Conservation (phyloP, 2,113 vertebrate genomes). For the Apteryx owenii region DNA sequence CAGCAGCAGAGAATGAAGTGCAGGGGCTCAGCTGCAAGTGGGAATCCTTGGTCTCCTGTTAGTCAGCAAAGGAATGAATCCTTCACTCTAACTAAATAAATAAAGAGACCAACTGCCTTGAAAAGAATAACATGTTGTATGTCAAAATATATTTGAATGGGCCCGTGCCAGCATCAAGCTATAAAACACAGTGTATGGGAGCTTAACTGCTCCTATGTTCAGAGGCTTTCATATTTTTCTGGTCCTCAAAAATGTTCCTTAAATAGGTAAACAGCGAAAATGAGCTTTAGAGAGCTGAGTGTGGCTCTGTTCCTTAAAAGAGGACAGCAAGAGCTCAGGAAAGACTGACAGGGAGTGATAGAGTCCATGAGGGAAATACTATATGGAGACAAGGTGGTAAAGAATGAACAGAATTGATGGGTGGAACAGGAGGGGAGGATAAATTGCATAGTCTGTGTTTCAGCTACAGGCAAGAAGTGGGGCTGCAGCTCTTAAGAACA, state of each 20-base stretch:
- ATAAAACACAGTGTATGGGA: neutral
- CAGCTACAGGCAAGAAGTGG: neutral
- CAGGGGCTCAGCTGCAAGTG: slow-evolving; percentile 43
- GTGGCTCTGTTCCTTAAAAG: neutral
- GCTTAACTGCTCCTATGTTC: neutral
- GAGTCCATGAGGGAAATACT: neutral
- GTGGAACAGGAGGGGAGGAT: neutral
- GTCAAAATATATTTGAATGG: slow-evolving; percentile 22
- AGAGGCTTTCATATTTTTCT: neutral
- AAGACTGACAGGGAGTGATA: neutral
- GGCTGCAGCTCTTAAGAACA: neutral
- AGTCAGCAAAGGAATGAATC: neutral
- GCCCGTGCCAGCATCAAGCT: neutral
- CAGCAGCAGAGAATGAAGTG: neutral
- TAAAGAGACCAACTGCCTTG: slow-evolving; percentile 45
- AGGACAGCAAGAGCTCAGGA: neutral
- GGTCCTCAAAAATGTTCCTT: neutral
- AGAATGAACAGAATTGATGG: fast-evolving
- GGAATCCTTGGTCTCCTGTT: slow-evolving; percentile 37
- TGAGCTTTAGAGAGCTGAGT: neutral
- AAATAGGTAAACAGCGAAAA: neutral
- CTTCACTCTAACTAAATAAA: slow-evolving; percentile 49
- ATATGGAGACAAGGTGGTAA: neutral
- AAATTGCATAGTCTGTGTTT: fast-evolving
- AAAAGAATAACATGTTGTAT: slow-evolving; percentile 8